These are phyloP conservation scores for Trematomus bernacchii DNA, from an alignment of 2,797 vertebrate species.

Conservation along the genomic window DNA sequence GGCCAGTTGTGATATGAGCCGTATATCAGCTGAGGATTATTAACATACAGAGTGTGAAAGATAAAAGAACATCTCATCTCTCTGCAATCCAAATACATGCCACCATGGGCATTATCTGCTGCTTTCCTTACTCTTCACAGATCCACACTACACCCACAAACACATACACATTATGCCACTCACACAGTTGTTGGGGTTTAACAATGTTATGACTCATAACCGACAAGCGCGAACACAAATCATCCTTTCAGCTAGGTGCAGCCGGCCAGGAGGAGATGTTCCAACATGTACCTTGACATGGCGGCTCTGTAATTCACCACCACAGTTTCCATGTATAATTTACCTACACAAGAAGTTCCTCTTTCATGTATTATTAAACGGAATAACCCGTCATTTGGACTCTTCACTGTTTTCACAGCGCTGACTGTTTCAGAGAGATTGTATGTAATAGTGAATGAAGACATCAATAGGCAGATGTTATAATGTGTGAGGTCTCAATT, in stretches of 20 bases:
- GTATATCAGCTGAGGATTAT: slow-evolving; percentile 29
- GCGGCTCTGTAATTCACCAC: slow-evolving; percentile 67
- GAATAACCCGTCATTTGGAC: slow-evolving; percentile 72
- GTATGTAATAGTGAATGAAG: slow-evolving; percentile 11
- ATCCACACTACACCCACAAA: slow-evolving; percentile 25
- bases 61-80: slow-evolving; percentile 20
- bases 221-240: slow-evolving; percentile 55
- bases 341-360: slow-evolving; percentile 61
- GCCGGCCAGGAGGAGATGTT: slow-evolving; percentile 64
- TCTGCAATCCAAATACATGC: slow-evolving; percentile 28
- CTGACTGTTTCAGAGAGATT: slow-evolving; percentile 22
- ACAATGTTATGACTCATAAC: slow-evolving; percentile 62
- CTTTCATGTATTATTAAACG: slow-evolving; percentile 77
- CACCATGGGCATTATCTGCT: slow-evolving; percentile 15
- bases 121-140: slow-evolving; percentile 24
- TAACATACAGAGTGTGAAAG: not conserved
- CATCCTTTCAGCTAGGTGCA: slow-evolving; percentile 44
- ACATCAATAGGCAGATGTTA: not conserved
- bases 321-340: slow-evolving; percentile 76
- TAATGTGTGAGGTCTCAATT: slow-evolving; percentile 3
- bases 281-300: slow-evolving; percentile 62
- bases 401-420: slow-evolving; percentile 19
- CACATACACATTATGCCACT: slow-evolving; percentile 39
- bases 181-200: slow-evolving; percentile 29
- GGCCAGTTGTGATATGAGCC: slow-evolving; percentile 42